These are phyloP conservation scores for Carassius carassius DNA, from an alignment of 2,113 vertebrate genomes.

Conservation along the genomic window DNA sequence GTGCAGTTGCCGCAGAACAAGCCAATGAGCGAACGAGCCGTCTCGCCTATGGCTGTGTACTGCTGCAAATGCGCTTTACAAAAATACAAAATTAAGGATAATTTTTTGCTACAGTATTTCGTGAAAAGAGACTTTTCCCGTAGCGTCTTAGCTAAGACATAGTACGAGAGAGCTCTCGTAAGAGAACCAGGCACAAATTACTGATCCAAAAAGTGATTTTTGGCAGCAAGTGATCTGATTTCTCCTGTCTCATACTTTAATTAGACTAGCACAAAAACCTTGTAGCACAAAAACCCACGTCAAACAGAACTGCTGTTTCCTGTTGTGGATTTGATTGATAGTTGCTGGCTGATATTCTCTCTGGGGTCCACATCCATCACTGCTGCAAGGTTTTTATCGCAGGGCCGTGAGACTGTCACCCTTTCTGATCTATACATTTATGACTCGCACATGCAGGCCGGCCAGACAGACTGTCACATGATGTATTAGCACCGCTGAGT, in stretches of 20 bases:
- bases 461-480: constrained; percentile 21
- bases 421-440: constrained; percentile 41
- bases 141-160: too few species aligned
- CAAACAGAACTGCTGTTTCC: constrained; percentile 15
- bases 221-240: not conserved
- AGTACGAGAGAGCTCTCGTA: too few species aligned
- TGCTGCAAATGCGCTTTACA: too few species aligned
- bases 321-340: constrained; percentile 39
- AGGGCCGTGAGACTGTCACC: constrained; percentile 36
- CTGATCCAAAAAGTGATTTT: constrained; percentile 4
- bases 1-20: too few species aligned
- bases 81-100: too few species aligned
- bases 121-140: too few species aligned
- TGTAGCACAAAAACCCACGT: constrained; percentile 1
- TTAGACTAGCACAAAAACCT: not conserved
- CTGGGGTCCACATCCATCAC: constrained; percentile 30
- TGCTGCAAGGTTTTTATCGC: constrained; percentile 28
- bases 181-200: not conserved
- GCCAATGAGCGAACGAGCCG: too few species aligned
- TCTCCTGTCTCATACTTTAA: not conserved
- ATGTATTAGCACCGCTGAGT: constrained; percentile 26
- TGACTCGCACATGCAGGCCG: constrained; percentile 7
- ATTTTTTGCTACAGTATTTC: too few species aligned
- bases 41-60: too few species aligned
- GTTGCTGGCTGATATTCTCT: constrained; percentile 25